A percentile compares a stretch with the other conserved stretches of the same genome.
These are phyloP conservation scores for Porites evermanni DNA, from an alignment of 92 coral and sea anemone genomes.

Conservation along the genomic window DNA sequence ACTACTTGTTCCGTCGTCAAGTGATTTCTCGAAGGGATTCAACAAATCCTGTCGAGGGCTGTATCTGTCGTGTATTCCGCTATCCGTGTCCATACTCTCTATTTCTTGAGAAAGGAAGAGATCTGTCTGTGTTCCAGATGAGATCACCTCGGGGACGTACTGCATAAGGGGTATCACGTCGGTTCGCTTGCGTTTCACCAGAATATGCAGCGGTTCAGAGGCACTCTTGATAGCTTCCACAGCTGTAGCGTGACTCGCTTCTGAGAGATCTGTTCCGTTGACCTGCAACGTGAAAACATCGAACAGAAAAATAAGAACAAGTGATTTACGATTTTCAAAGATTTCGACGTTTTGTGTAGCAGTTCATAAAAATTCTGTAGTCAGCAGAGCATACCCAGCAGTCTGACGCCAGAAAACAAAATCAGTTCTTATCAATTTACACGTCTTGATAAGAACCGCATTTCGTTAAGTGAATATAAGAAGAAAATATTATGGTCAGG, in stretches of 20 bases:
- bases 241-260: constrained; percentile 92
- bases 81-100: constrained; percentile 87
- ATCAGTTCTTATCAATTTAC: neutral
- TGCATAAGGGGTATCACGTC: constrained; percentile 54
- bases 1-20: constrained; percentile 92
- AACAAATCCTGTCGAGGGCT: constrained; percentile 88
- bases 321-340: constrained; percentile 37
- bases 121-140: constrained; percentile 94
- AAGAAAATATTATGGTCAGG: no score
- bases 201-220: constrained; percentile 75
- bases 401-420: neutral
- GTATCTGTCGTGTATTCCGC: constrained; percentile 92
- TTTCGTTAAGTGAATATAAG: no score
- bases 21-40: constrained; percentile 76
- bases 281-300: constrained; percentile 61
- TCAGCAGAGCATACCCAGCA: neutral
- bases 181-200: constrained; percentile 75
- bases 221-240: constrained; percentile 93
- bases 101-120: constrained; percentile 73
- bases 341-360: neutral
- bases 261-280: constrained; percentile 80
- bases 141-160: constrained; percentile 70
- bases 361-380: neutral
- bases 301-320: neutral
- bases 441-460: neutral